Percentiles rank a stretch among this genome's conserved stretches.
Conservation (phyloP, 2,113 vertebrate genomes). For the Pseudolaguvia tuberculata region DNA sequence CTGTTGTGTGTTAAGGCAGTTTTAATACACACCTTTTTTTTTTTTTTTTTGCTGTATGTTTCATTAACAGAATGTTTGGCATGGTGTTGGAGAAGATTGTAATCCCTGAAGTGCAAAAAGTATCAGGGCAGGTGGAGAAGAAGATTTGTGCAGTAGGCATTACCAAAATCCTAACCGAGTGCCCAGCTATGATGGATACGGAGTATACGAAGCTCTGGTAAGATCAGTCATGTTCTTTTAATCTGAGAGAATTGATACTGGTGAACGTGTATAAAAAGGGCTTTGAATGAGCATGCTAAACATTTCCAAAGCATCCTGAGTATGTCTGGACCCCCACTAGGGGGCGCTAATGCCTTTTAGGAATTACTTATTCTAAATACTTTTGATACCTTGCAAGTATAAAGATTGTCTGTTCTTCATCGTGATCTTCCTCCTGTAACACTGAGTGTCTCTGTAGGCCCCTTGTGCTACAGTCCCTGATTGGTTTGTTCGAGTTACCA, state of each 20-base stretch:
- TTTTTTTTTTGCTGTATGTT: neutral
- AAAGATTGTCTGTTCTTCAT: neutral
- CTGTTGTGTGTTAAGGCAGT: neutral
- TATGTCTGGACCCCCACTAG: no score
- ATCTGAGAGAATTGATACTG: no score
- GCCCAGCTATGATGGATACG: conserved; percentile 96
- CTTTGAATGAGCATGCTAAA: no score
- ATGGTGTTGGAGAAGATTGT: conserved; percentile 99
- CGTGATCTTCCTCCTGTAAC: neutral
- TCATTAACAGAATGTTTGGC: conserved; percentile 87
- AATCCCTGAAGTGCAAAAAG: conserved; percentile 97
- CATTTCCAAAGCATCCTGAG: no score
- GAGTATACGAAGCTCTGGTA: conserved; percentile 98
- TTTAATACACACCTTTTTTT: neutral
- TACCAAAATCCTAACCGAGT: conserved; percentile 91
- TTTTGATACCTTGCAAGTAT: no score
- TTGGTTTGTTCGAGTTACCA: conserved; percentile 93
- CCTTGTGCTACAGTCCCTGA: conserved; percentile 89
- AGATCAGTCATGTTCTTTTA: conserved; percentile 13
- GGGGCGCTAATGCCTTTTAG: no score
- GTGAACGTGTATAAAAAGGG: no score
- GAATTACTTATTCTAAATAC: no score
- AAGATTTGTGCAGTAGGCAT: conserved; percentile 98
- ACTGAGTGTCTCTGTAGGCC: conserved; percentile 66
- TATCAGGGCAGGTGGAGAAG: conserved; percentile 92